A percentile compares a stretch with the other conserved stretches of the same genome.
Conservation (phyloP, 2,797 vertebrate species). For the Varecia variegata region DNA sequence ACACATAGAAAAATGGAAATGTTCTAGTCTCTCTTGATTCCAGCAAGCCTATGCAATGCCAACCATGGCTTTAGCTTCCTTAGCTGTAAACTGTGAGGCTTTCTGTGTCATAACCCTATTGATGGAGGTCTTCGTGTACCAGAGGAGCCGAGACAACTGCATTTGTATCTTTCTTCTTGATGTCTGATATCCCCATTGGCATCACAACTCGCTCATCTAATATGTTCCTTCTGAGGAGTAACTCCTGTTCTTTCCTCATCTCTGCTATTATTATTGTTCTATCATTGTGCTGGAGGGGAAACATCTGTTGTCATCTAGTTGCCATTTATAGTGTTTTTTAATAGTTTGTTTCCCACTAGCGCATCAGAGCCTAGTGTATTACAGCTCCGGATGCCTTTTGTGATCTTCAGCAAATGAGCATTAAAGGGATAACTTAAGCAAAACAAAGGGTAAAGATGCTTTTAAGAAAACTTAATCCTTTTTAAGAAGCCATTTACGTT, state of each 20-base stretch:
- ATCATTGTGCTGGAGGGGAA: conserved; percentile 81
- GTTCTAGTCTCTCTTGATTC: conserved; percentile 47
- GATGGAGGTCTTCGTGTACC: conserved; percentile 30
- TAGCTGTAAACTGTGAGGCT: not conserved
- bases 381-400: conserved; percentile 73
- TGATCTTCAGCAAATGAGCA: conserved; percentile 72
- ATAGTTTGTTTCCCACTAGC: conserved; percentile 64
- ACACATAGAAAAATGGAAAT: not conserved
- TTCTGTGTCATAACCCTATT: conserved; percentile 36
- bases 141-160: conserved; percentile 47
- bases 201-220: conserved; percentile 25
- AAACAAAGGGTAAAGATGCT: conserved; percentile 74
- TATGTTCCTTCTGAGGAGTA: conserved; percentile 68
- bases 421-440: conserved; percentile 69
- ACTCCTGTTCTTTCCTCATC: conserved; percentile 59
- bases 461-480: conserved; percentile 62
- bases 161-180: conserved; percentile 62
- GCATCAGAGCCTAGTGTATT: conserved; percentile 62
- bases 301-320: conserved; percentile 80
- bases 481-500: conserved; percentile 65
- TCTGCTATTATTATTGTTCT: conserved; percentile 69
- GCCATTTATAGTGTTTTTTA: conserved; percentile 65
- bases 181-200: not conserved
- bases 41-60: conserved; percentile 57
- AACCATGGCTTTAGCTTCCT: conserved; percentile 47